Evolutionary conservation across 2,797 vertebrate genomes (phyloP).

Genomic region (Percopsis omiscomaycus): DNA sequence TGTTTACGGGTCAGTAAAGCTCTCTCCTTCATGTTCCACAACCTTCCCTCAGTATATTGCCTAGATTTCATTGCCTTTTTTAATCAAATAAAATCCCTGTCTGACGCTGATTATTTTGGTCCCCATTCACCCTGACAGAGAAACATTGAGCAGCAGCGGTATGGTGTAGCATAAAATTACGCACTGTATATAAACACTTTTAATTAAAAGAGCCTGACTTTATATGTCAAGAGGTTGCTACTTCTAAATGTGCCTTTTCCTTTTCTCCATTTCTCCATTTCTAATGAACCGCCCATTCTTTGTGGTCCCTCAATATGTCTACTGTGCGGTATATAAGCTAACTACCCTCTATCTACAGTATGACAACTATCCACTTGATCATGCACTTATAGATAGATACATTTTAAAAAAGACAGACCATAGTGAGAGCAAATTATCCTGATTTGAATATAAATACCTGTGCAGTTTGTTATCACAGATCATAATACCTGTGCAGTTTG

Average conservation of each 20-base stretch:
- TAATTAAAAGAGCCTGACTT: background rate
- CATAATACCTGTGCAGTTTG: background rate
- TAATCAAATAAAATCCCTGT: conserved; percentile 41
- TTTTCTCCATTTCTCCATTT: background rate
- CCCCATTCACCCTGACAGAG: conserved; percentile 17
- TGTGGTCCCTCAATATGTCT: background rate
- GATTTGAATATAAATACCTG: background rate
- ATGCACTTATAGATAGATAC: too few relatives aligned
- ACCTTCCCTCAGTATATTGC: conserved; percentile 28
- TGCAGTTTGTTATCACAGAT: background rate
- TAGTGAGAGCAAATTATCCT: too few relatives aligned
- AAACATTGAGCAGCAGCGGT: conserved; percentile 8
- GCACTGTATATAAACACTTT: background rate
- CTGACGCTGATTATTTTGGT: conserved; percentile 35
- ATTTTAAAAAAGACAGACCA: too few relatives aligned
- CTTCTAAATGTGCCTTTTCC: background rate
- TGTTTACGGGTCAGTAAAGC: conserved; percentile 75
- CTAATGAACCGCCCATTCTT: background rate
- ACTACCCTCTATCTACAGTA: too few relatives aligned
- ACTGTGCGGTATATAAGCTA: background rate
- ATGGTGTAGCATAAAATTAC: background rate
- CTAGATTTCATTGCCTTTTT: conserved; percentile 41
- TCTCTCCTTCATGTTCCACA: conserved; percentile 38
- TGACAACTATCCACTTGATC: background rate
- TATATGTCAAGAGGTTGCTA: background rate